These are phyloP conservation scores for Sitta europaea DNA, from an alignment of 2,113 vertebrate genomes.

Conservation along the genomic window DNA sequence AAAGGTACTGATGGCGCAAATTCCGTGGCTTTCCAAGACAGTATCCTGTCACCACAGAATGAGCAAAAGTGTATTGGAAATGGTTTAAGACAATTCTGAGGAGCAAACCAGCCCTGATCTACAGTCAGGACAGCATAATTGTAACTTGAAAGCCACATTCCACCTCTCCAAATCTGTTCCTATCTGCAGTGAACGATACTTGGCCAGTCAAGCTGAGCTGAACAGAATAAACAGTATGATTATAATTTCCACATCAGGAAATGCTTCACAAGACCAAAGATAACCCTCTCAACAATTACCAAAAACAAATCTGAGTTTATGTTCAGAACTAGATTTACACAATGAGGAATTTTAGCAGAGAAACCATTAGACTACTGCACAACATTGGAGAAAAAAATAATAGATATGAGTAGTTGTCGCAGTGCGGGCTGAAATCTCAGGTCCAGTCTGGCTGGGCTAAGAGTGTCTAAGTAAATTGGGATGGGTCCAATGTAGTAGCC, in stretches of 20 bases:
- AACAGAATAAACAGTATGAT: background rate
- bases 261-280: background rate
- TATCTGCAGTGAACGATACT: background rate
- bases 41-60: background rate
- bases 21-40: background rate
- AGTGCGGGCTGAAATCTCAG: no score
- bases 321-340: background rate
- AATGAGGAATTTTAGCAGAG: background rate
- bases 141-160: background rate
- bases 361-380: background rate
- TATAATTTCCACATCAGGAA: background rate
- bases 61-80: background rate
- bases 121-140: background rate
- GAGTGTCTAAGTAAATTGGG: no score
- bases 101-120: background rate
- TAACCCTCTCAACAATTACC: background rate
- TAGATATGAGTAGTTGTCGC: background rate
- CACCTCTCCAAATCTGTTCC: background rate
- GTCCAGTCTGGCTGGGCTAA: no score
- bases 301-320: background rate
- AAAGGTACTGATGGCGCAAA: background rate
- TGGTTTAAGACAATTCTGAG: background rate
- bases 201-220: background rate
- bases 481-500: no score
- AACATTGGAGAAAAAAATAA: background rate